Evolutionary conservation across 2,797 vertebrate genomes (phyloP), one percentile per base, ranked within the genome.

Genomic region (Mus minutoides): DNA sequence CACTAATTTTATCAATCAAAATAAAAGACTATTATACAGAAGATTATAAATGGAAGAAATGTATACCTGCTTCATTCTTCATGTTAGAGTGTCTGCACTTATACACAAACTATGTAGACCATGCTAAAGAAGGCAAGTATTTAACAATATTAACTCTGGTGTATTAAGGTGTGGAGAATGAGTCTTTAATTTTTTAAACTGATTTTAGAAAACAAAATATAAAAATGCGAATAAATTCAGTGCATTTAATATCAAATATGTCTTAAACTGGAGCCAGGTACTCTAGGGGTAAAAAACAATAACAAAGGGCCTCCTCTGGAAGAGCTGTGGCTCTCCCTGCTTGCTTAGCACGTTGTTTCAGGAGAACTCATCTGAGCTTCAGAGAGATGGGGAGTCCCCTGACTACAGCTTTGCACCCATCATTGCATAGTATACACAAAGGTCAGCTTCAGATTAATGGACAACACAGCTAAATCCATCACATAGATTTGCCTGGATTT

Each of bases 401-500:
- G 14, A 62, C 37, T 43, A 34, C 4, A 17, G 13, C 29, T 26
- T 71, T 88, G 4, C 1, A 0, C 79, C 54, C 22, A 37, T 83
- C 88, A 49, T 88, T 88, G 71, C 67, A 62, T 84, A 78, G 56
- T 52, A 34, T 54, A 58, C 19, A 90, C 13, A 37, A 13, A 91
- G 2, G 21, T 87, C 13, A 24, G 64, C 24, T 86, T 94, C 49
- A 43, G 60, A 86, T 52, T 37, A 71, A 49, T 87, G 22, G 90
- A 43, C 75, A 92, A 76, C 60, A 90, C 83, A 84, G 46, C 10
- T 64, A 95, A 96, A 71, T 76, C 21, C 46, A 87, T 92, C 43
- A 90, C 92, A 84, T 22, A 76, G 56, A 89, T 91, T 89, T 85
- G 52, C 62, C 78, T 85, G 83, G 87, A 77, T 87, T 49, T 54